Base-by-base conservation (phyloP, 1,140 invertebrate species). In the Procambarus virginalis region DNA sequence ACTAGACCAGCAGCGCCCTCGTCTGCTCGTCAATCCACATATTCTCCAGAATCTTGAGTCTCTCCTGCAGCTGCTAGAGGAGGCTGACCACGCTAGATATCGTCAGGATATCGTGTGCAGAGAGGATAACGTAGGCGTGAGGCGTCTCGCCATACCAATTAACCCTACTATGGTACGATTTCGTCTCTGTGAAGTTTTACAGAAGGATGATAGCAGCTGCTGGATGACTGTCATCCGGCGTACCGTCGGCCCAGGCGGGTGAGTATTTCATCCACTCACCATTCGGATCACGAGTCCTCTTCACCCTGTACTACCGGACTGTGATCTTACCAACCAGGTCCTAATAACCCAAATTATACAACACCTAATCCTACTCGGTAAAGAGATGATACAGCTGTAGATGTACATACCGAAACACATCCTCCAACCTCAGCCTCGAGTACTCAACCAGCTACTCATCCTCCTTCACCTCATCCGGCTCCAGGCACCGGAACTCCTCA, bases 241-340 rank as follows among this genome's bases (percentile, higher is more conserved):
- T 6, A 20, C 58, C 51, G n/a, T 58, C 49, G 48, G 17, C 12
- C 79, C 79, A 81, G 1, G 22, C 55, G 6, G 79, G 14, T 10
- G 34, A 4, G 45, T 45, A 6, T 12, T 60, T 4, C 17, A 17
- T 8, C 55, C 79, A 0, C n/a, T 9, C 8, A 34, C 6, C n/a
- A 34, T 60, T 3, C 9, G 8, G 5, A 2, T 60, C 55, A 2
- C 12, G 34, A 34, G 34, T 45, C 49, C 2, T 10, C 5, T n/a
- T 17, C 4, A 73, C 60, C 2, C 68, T 22, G 34, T 84, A 84
- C 81, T 84, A 64, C 12, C 81, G 60, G 9, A 84, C 4, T 6
- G 81, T 84, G 6, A 84, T n/a, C 45, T 84, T 73, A 9, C 81
- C 81, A 5, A 84, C 81, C 9, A 84, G 68, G 60, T 84, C 81